Conservation (phyloP, 2,797 vertebrate genomes). For the Heterohyrax brucei region DNA sequence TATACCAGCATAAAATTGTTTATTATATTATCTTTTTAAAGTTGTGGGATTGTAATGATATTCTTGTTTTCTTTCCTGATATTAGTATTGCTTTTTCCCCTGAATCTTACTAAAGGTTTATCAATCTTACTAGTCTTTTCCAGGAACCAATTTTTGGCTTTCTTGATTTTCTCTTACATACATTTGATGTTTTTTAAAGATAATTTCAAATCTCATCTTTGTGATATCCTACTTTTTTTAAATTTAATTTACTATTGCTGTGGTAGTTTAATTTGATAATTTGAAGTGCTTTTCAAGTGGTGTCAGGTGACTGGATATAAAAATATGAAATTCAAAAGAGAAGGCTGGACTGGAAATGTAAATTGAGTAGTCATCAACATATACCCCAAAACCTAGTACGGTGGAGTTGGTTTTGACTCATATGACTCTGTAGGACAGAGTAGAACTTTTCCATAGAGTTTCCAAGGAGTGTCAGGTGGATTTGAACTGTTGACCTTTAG, state of each 20-base stretch:
- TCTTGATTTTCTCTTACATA: slow-evolving; percentile 30
- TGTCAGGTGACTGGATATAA: not conserved
- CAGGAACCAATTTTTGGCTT: not conserved
- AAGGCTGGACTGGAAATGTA: not conserved
- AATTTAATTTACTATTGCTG: slow-evolving; percentile 24
- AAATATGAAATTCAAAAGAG: not conserved
- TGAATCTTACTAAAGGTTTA: slow-evolving; percentile 13
- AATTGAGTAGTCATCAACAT: not conserved
- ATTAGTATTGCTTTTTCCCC: not conserved
- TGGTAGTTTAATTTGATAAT: not conserved
- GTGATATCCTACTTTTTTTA: not conserved
- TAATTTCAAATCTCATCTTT: slow-evolving; percentile 24
- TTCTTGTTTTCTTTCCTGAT: not conserved
- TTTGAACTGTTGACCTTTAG: no score
- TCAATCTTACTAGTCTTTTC: slow-evolving; percentile 32
- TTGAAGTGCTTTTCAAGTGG: not conserved
- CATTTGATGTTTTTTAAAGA: slow-evolving; percentile 42
- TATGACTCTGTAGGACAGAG: no score
- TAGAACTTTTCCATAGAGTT: no score
- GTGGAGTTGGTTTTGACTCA: no score
- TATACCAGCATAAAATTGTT: not conserved
- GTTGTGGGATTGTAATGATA: not conserved
- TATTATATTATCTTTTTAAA: slow-evolving; percentile 18
- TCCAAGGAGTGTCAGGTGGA: no score
- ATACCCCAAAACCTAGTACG: no score